Evolutionary conservation across 2,888 invertebrate species (phyloP), one percentile per base, ranked within the genome.

Genomic region (Nemotelus nigrinus): DNA sequence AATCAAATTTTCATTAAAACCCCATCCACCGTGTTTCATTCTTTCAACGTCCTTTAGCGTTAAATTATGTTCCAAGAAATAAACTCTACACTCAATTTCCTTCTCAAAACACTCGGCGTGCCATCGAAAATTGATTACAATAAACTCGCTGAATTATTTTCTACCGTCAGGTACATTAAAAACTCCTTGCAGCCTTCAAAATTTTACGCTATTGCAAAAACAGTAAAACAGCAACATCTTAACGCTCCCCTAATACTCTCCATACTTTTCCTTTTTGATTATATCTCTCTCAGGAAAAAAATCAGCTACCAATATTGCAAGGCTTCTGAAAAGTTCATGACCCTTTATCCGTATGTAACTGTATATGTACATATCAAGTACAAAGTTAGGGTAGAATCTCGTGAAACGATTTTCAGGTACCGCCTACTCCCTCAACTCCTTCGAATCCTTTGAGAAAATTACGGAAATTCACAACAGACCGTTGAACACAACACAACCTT

Each of bases 111-210:
- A 39, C 70, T 70, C 39, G 41, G 70, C 70, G 53, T 55, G 6
- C 70, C 70, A 50, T 53, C 39, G 48, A 10, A 60, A 50, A 74
- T 74, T 60, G 74, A 74, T 74, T 60, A 72, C 72, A 72, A 72
- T 63, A 60, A 74, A 74, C 74, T 50, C 48, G 74, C 60, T 60
- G 39, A 74, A 60, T 74, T 74, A 74, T 74, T 74, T 50, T 47
- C 63, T 60, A 48, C 74, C 74, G 45, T 53, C 48, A 60, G 74
- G 74, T 74, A 74, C 48, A 74, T 74, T 74, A 74, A 74, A 72
- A 74, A 74, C 60, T 63, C 74, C 74, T 74, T 74, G 10, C 60
- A 60, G 45, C 39, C 47, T 53, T 45, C 1, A 55, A 67, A 7
- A 67, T 67, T 70, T 47, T 70, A 41, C 70, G 43, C 25, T 47